Percentiles rank a stretch among this genome's conserved stretches.
These are phyloP conservation scores for Casuarius casuarius DNA, from an alignment of 2,113 vertebrate genomes.

Conservation along the genomic window DNA sequence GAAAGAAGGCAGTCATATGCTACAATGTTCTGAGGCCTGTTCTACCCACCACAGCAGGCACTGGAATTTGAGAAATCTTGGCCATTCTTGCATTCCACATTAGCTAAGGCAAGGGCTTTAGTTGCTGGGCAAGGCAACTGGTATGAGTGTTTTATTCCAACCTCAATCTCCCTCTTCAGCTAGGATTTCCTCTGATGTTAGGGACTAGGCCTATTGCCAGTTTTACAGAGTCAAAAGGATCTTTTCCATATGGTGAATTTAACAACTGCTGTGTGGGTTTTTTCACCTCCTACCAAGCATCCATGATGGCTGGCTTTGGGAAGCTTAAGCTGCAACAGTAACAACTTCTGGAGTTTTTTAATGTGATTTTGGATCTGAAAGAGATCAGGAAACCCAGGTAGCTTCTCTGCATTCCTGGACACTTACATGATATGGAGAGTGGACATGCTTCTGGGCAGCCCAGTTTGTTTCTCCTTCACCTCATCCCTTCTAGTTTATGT, in stretches of 20 bases:
- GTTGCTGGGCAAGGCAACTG: not conserved
- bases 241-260: constrained; percentile 67
- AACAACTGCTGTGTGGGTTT: constrained; percentile 68
- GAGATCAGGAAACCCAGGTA: not conserved
- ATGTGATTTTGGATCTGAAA: not conserved
- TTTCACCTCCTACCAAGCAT: constrained; percentile 61
- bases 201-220: constrained; percentile 42
- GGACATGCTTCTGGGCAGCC: not conserved
- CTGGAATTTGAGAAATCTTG: not conserved
- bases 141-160: not conserved
- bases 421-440: not conserved
- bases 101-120: not conserved
- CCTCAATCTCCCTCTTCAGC: not conserved
- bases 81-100: not conserved
- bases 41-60: not conserved
- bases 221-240: constrained; percentile 59
- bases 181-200: constrained; percentile 56
- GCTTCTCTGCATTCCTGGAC: not conserved
- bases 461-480: not conserved
- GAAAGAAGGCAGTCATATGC: not conserved
- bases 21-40: not conserved
- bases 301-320: constrained; percentile 30
- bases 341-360: constrained; percentile 39
- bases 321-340: constrained; percentile 53
- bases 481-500: not conserved